phyloP scores from a whole-genome alignment of 2,113 vertebrate species.

The Lynx canadensis region DNA sequence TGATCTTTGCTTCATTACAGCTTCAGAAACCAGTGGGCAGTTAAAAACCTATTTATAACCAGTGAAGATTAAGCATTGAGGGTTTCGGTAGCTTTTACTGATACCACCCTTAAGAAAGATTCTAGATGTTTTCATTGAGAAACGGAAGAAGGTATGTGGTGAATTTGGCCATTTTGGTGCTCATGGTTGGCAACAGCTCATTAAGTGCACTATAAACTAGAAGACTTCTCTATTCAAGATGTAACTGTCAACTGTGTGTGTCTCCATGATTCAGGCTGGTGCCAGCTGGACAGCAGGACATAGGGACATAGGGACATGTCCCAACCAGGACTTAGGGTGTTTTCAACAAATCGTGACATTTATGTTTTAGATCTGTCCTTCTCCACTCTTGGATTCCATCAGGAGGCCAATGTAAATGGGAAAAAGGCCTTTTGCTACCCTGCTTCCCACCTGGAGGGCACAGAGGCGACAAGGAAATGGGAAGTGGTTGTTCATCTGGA shows the following conservation, averaged over 20 bases:
- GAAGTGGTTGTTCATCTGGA: not conserved
- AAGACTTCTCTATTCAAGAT: not conserved
- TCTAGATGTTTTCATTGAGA: not conserved
- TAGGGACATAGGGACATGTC: not conserved
- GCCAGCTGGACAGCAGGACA: not conserved
- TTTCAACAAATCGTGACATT: not conserved
- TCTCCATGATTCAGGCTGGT: not conserved
- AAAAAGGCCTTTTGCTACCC: not conserved
- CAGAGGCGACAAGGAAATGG: not conserved
- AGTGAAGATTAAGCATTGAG: not conserved
- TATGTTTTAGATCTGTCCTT: not conserved
- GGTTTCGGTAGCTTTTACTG: not conserved
- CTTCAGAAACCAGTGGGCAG: not conserved
- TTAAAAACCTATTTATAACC: not conserved
- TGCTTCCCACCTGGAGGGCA: not conserved
- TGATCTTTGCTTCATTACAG: not conserved
- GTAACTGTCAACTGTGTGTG: not conserved
- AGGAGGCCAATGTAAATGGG: not conserved
- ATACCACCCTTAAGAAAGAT: not conserved
- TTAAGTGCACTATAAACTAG: not conserved
- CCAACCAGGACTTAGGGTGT: not conserved
- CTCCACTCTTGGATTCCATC: not conserved
- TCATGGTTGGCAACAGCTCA: not conserved
- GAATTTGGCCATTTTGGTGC: not conserved
- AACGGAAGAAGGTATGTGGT: not conserved